These are phyloP conservation scores for Phaenicophaeus curvirostris DNA, from an alignment of 2,797 vertebrate genomes.

Conservation along the genomic window DNA sequence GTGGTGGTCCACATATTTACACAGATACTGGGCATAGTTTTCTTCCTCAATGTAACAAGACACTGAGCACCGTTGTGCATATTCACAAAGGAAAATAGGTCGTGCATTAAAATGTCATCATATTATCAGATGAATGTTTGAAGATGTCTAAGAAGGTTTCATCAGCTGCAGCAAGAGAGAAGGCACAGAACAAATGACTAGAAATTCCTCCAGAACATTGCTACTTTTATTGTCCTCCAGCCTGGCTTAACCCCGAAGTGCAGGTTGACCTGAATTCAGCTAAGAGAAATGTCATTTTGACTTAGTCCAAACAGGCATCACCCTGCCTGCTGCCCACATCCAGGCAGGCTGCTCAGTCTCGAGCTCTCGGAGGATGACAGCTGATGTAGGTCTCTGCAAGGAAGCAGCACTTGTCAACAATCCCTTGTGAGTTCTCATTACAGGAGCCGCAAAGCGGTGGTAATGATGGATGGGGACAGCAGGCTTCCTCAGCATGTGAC, in stretches of 20 bases:
- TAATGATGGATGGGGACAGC: not conserved
- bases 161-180: not conserved
- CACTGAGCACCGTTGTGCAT: rapidly evolving
- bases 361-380: not conserved
- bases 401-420: not conserved
- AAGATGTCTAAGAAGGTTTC: not conserved
- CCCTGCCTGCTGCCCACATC: not conserved
- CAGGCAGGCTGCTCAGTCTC: not conserved
- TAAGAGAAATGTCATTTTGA: not conserved
- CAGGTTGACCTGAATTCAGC: not conserved
- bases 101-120: not conserved
- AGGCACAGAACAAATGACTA: not conserved
- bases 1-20: not conserved
- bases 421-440: not conserved
- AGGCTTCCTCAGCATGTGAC: not conserved
- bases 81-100: not conserved
- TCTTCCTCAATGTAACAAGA: rapidly evolving
- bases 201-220: not conserved
- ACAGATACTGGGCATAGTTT: not conserved
- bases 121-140: not conserved
- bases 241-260: not conserved
- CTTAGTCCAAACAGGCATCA: conserved; percentile 5
- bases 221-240: not conserved
- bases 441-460: not conserved
- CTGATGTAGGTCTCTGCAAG: not conserved